A percentile compares a stretch with the other conserved stretches of the same genome.
Conservation (phyloP, 2,888 invertebrate species). For the Minunthozetes semirufus region DNA sequence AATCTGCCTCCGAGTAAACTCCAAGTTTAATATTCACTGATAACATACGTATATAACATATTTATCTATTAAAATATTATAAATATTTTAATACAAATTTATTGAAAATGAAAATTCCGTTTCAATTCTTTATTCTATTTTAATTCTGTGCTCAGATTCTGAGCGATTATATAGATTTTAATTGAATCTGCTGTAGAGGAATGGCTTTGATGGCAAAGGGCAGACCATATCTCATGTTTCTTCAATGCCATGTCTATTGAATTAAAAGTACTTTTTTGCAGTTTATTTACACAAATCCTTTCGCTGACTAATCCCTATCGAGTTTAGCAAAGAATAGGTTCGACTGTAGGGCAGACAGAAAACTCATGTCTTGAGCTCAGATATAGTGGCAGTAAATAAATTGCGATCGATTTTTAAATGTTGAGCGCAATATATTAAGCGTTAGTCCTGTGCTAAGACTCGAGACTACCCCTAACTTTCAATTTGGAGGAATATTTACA, state of each 20-base stretch:
- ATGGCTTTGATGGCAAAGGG: background rate
- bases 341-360: slow-evolving; percentile 9
- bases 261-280: slow-evolving; percentile 1
- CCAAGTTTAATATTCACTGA: too few relatives aligned
- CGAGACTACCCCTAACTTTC: too few relatives aligned
- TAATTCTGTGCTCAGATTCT: too few relatives aligned
- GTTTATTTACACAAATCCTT: slow-evolving; percentile 17
- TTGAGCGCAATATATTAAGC: slow-evolving; percentile 3
- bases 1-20: too few relatives aligned
- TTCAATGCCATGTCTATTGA: background rate
- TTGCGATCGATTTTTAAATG: slow-evolving; percentile 19
- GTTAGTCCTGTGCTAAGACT: background rate
- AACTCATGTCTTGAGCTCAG: background rate
- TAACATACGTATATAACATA: too few relatives aligned
- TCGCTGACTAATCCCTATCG: background rate
- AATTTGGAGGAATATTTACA: background rate
- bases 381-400: slow-evolving; percentile 17
- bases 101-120: too few relatives aligned
- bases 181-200: too few relatives aligned
- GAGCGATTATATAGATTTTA: too few relatives aligned
- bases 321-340: background rate
- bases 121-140: too few relatives aligned
- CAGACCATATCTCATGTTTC: background rate
- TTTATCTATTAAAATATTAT: too few relatives aligned
- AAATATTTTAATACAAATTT: too few relatives aligned